Evolutionary conservation across 1,140 invertebrate genomes (phyloP), one percentile per base, ranked within the genome.

Genomic region (Gonatopus flavifemur): DNA sequence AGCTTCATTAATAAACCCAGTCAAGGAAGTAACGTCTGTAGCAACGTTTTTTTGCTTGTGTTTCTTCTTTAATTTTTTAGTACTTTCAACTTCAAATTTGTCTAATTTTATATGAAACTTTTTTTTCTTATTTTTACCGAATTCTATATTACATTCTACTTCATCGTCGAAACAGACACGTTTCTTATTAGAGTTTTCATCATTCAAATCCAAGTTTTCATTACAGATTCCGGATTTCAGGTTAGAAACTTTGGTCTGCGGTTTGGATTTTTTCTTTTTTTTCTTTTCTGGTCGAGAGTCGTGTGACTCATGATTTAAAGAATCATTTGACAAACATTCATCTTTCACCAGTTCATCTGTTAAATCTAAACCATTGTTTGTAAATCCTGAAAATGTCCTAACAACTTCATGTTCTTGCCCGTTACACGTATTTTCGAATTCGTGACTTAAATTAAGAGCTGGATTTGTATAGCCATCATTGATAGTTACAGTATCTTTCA

Each of bases 171-270:
- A 78, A 32, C 67, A 74, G 7, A 77, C 76, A 5, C 65, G 57
- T 49, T 67, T 76, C 24, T 72, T 76, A 2, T 60, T 59, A 8
- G 25, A 21, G 13, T 12, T 51, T 40, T 78, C 74, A 42, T 78
- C 73, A 0, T 61, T 63, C n/a, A 76, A 48, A 59, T 77, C 74
- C 18, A 77, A 47, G 5, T 60, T 74, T 44, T 54, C 62, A 30
- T 77, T 78, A n/a, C 63, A 61, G n/a, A 76, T n/a, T 13, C 75
- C 75, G 49, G 61, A 55, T n/a, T n/a, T n/a, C n/a, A n/a, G n/a
- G n/a, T n/a, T n/a, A n/a, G n/a, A n/a, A n/a, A n/a, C n/a, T n/a
- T n/a, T n/a, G n/a, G n/a, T n/a, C n/a, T n/a, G n/a, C n/a, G n/a
- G n/a, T n/a, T n/a, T n/a, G n/a, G n/a, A n/a, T n/a, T n/a, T n/a